These are phyloP conservation scores for Caenorhabditis macrosperma DNA, from an alignment of 2,888 invertebrate genomes.

Conservation along the genomic window DNA sequence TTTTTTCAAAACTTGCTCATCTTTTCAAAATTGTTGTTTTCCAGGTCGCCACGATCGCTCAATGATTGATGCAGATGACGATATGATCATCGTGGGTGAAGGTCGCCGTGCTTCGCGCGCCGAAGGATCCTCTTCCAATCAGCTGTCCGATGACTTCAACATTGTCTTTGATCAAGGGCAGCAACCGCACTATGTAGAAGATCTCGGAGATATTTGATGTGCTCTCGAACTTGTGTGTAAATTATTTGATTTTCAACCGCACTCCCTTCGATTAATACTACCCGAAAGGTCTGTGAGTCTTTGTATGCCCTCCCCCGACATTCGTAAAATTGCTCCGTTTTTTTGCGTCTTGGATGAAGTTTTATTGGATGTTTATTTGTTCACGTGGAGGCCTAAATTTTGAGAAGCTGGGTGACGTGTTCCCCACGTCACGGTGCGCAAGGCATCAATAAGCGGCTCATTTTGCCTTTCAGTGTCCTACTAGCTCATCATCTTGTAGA, in stretches of 20 bases:
- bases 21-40: too few relatives aligned
- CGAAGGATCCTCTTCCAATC: not conserved
- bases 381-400: not conserved
- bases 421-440: not conserved
- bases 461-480: too few relatives aligned
- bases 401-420: not conserved
- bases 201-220: constrained; percentile 40
- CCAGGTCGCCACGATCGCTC: not conserved
- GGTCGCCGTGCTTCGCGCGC: not conserved
- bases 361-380: not conserved
- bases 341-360: too few relatives aligned
- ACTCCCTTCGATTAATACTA: not conserved
- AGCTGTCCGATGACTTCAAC: constrained; percentile 27
- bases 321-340: too few relatives aligned
- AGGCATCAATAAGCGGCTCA: too few relatives aligned
- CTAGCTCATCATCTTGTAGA: too few relatives aligned
- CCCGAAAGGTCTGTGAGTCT: not conserved
- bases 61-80: constrained; percentile 5
- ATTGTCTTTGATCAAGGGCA: constrained; percentile 2
- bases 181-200: not conserved
- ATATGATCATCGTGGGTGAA: not conserved
- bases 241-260: not conserved
- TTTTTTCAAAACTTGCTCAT: too few relatives aligned
- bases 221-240: not conserved
- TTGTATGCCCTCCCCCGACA: not conserved